Conservation (phyloP, 2,113 vertebrate species). For the Oryctolagus cuniculus region DNA sequence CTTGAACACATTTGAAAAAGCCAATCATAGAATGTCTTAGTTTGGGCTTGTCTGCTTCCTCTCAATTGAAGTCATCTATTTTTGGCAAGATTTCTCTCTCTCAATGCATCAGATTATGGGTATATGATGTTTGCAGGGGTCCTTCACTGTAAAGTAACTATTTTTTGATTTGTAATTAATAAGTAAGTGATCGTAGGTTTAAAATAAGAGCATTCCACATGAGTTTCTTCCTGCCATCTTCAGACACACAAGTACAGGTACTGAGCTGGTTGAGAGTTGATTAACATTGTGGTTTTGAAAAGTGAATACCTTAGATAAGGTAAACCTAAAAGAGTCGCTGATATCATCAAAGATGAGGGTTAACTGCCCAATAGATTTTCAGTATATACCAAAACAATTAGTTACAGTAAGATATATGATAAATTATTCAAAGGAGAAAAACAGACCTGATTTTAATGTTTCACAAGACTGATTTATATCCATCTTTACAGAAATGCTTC, state of each 20-base stretch:
- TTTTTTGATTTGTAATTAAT: neutral
- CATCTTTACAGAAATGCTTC: constrained; percentile 33
- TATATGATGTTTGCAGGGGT: neutral
- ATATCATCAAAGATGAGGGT: neutral
- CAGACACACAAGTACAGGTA: neutral
- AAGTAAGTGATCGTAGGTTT: neutral
- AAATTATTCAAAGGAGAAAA: neutral
- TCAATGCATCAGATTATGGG: too few relatives aligned
- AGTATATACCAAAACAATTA: neutral
- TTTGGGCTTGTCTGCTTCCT: neutral
- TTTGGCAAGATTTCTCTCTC: neutral
- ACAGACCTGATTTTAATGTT: constrained; percentile 21
- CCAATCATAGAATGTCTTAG: neutral
- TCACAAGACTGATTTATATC: neutral
- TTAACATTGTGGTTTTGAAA: neutral
- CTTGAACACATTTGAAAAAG: neutral
- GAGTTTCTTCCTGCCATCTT: neutral
- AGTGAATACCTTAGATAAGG: neutral
- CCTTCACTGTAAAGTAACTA: neutral
- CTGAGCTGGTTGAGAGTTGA: neutral
- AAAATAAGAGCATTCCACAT: neutral
- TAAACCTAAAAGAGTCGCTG: neutral
- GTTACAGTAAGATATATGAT: neutral
- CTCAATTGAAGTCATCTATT: neutral
- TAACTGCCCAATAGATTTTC: neutral